Conservation (phyloP, 2,888 invertebrate genomes). For the Euzetes globulus region DNA sequence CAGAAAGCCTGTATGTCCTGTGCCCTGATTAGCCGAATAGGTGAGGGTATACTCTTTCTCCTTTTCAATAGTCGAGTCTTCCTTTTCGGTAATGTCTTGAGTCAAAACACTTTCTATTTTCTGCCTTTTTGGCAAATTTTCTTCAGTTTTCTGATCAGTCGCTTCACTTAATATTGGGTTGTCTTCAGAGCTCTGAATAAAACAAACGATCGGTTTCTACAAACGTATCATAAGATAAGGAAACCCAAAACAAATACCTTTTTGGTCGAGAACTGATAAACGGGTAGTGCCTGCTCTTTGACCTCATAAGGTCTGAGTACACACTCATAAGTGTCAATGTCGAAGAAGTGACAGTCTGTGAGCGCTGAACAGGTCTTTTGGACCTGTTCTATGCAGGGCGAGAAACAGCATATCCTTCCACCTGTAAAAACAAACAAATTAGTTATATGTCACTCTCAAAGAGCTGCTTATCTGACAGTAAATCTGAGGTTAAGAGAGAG, state of each 20-base stretch:
- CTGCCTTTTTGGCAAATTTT: conserved; percentile 13
- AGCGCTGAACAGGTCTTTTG: conserved; percentile 74
- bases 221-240: not conserved
- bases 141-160: not conserved
- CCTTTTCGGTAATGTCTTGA: not conserved
- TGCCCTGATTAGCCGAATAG: conserved; percentile 53
- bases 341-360: conserved; percentile 66
- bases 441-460: conserved; percentile 34
- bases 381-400: conserved; percentile 98
- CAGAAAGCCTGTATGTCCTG: conserved; percentile 93
- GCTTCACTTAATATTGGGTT: not conserved
- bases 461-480: not conserved
- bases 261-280: conserved; percentile 34
- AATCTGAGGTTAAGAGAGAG: not conserved
- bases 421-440: conserved; percentile 54
- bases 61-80: not conserved
- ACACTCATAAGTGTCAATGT: conserved; percentile 78
- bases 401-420: conserved; percentile 92
- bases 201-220: not conserved
- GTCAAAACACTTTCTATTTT: conserved; percentile 1
- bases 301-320: conserved; percentile 69
- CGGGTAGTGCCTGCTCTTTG: conserved; percentile 39
- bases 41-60: not conserved
- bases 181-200: conserved; percentile 5
- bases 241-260: not conserved